A percentile compares a stretch with the other conserved stretches of the same genome.
These are phyloP conservation scores for Thaumetopoea pityocampa DNA, from an alignment of 1,140 invertebrate genomes.

Conservation along the genomic window DNA sequence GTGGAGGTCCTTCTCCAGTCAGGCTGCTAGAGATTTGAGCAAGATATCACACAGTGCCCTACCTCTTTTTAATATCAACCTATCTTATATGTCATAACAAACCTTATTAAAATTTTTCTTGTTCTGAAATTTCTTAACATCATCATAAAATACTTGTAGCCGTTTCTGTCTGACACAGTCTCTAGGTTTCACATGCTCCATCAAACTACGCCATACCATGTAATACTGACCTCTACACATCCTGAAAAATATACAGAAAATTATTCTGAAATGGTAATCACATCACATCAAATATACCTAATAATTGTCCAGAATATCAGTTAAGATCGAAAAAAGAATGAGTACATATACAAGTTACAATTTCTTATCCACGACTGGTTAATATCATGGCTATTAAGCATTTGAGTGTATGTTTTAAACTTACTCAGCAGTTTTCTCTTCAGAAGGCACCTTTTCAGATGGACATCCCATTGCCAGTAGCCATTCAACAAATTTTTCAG, in stretches of 20 bases:
- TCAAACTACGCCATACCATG: slow-evolving; percentile 61
- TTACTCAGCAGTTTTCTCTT: slow-evolving; percentile 51
- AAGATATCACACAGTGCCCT: too few relatives aligned
- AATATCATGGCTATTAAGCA: too few relatives aligned
- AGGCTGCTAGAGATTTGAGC: too few relatives aligned
- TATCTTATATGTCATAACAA: slow-evolving; percentile 5
- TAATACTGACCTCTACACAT: slow-evolving; percentile 63
- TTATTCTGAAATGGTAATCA: slow-evolving; percentile 1
- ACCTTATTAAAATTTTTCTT: slow-evolving; percentile 46
- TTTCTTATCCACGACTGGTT: too few relatives aligned
- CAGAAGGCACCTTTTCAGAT: slow-evolving; percentile 44
- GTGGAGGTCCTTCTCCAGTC: too few relatives aligned
- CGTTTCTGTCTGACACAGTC: slow-evolving; percentile 42
- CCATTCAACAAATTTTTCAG: slow-evolving; percentile 58
- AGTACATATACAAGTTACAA: too few relatives aligned
- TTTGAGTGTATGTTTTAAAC: too few relatives aligned
- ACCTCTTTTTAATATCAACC: too few relatives aligned
- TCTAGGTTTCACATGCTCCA: slow-evolving; percentile 53
- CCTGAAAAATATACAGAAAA: slow-evolving; percentile 25
- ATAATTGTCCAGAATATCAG: neutral
- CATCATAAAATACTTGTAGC: slow-evolving; percentile 54
- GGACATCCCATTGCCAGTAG: slow-evolving; percentile 58
- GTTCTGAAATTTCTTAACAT: slow-evolving; percentile 41
- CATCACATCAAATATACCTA: neutral
- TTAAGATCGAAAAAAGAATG: neutral